Base-by-base conservation (phyloP, 2,113 vertebrate species). In the Ptilorrhoa leucosticta region DNA sequence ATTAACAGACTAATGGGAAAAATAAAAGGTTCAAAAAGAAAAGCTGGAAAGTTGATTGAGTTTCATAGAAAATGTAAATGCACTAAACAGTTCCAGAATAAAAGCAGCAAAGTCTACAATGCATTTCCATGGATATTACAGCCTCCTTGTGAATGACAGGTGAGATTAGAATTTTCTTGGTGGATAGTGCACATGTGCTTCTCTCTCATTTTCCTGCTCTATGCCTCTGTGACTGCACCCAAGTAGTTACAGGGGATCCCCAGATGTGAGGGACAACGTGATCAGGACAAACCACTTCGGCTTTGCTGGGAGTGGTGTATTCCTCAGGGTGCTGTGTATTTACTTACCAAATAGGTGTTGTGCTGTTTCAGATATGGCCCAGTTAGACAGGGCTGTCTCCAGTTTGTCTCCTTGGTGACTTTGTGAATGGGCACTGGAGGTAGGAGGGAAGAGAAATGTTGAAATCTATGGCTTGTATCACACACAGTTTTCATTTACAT, bases 1-100 rank as follows among this genome's bases (percentile, higher is more conserved):
- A 98, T 97, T 97, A 98, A 90, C 91, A 94, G 93, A 94, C 89
- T 97, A 98, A 98, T 97, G 96, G 95, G 83, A 95, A 96, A 97
- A 97, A 97, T 69, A 95, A 92, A 94, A 96, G 44, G 64, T 94
- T 97, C 94, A 95, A 91, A 96, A 86, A 94, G 92, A 96, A 97
- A 96, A 91, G 56, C 75, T 96, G 81, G 81, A 93, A 95, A 95
- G 60, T 92, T 97, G 96, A 97, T 95, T 96, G 95, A 96, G 91
- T 96, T 97, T 95, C 94, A 71, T 93, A 96, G 90, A 96, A 97
- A 97, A 95, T 83, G 30, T 89, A 97, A 97, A 96, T 82, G 85
- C 31, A 89, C 51, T 93, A 91, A 97, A 84, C 4, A 27, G 33
- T 83, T 97, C 37, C 78, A 94, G 90, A 96, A 94, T 93, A 89